These are phyloP conservation scores for Gadopsis bispinosus DNA, from an alignment of 2,797 vertebrate genomes.

Conservation along the genomic window DNA sequence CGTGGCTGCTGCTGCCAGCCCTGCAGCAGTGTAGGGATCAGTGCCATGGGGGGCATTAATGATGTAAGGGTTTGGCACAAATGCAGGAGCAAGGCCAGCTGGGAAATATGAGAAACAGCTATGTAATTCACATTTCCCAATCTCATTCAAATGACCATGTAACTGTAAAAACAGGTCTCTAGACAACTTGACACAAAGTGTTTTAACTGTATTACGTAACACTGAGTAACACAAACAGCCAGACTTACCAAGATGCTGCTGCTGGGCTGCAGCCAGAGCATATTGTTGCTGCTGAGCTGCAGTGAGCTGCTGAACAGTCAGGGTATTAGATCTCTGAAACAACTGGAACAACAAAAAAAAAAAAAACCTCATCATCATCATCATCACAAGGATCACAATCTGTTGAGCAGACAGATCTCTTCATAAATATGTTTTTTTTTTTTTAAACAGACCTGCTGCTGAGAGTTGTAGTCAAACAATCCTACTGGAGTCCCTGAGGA, in stretches of 20 bases:
- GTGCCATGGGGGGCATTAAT: slow-evolving; percentile 95
- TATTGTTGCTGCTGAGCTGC: slow-evolving; percentile 98
- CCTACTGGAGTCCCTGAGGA: slow-evolving; percentile 94
- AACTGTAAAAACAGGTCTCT: not conserved
- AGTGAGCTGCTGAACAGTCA: slow-evolving; percentile 95
- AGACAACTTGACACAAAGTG: not conserved
- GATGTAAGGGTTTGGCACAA: slow-evolving; percentile 99
- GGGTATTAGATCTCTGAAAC: slow-evolving; percentile 94
- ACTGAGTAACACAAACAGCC: not conserved
- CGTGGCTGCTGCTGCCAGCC: slow-evolving; percentile 94
- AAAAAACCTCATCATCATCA: not conserved
- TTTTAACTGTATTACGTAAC: not conserved
- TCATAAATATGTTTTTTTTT: not conserved
- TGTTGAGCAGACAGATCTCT: slow-evolving; percentile 15
- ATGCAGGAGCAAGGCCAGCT: slow-evolving; percentile 97
- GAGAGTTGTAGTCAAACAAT: slow-evolving; percentile 97
- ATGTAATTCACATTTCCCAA: slow-evolving; percentile 43
- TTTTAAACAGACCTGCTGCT: slow-evolving; percentile 86
- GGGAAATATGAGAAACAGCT: slow-evolving; percentile 46
- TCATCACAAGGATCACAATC: slow-evolving; percentile 8
- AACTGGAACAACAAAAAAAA: slow-evolving; percentile 81
- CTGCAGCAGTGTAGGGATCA: slow-evolving; percentile 96
- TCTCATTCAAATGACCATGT: slow-evolving; percentile 12
- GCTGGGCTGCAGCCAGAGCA: slow-evolving; percentile 93
- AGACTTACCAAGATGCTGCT: slow-evolving; percentile 94